These are phyloP conservation scores for Takifugu flavidus DNA, from an alignment of 2,113 vertebrate species.

Conservation along the genomic window DNA sequence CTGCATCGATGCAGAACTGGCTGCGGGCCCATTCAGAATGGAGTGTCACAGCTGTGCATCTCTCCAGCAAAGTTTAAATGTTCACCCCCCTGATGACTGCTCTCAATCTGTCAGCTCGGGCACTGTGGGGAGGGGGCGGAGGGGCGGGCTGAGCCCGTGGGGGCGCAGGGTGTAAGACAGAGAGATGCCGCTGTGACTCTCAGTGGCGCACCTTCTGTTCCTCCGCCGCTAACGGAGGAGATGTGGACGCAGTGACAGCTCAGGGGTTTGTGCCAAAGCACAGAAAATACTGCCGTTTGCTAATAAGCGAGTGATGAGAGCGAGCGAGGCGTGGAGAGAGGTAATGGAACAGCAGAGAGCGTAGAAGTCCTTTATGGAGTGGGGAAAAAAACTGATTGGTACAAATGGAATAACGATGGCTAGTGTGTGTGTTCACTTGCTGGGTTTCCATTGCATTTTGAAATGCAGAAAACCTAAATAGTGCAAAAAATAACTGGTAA, in stretches of 20 bases:
- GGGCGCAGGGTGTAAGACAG: conserved; percentile 10
- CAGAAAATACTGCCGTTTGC: conserved; percentile 34
- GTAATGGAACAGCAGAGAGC: conserved; percentile 27
- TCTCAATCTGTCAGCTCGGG: conserved; percentile 73
- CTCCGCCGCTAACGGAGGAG: conserved; percentile 24
- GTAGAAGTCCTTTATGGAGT: conserved; percentile 14
- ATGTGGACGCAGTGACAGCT: conserved; percentile 39
- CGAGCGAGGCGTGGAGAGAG: not conserved
- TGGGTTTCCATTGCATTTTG: too few relatives aligned
- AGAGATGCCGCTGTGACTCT: conserved; percentile 29
- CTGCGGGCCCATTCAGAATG: conserved; percentile 39
- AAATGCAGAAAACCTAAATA: too few relatives aligned
- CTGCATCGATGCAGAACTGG: conserved; percentile 28
- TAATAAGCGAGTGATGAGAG: not conserved
- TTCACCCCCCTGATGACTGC: conserved; percentile 68
- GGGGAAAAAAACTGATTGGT: too few relatives aligned
- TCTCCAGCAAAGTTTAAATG: conserved; percentile 63
- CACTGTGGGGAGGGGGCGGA: conserved; percentile 39
- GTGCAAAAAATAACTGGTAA: too few relatives aligned
- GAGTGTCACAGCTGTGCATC: conserved; percentile 46
- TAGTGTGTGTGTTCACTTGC: too few relatives aligned
- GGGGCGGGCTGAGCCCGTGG: conserved; percentile 40
- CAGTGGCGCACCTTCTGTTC: conserved; percentile 49
- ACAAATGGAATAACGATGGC: too few relatives aligned
- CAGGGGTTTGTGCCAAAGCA: conserved; percentile 18